Percentiles rank a stretch among this genome's conserved stretches.
Conservation (phyloP, 2,113 vertebrate species). For the Tetrao urogallus region DNA sequence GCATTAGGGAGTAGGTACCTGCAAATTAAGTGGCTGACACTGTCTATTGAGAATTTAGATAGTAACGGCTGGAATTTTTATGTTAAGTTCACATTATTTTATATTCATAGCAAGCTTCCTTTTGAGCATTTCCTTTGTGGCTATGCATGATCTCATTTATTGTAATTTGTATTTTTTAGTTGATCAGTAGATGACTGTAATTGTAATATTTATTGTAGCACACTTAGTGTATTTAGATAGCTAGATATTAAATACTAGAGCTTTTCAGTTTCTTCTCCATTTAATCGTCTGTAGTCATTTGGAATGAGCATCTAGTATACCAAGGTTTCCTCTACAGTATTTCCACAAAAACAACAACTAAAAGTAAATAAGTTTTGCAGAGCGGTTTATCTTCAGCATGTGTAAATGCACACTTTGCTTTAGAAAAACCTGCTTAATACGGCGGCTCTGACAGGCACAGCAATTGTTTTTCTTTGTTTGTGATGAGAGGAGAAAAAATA, state of each 20-base stretch:
- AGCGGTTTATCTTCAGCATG: not conserved
- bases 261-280: conserved; percentile 43
- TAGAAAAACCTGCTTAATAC: not conserved
- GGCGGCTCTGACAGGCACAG: not conserved
- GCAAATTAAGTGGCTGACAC: conserved; percentile 92
- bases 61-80: conserved; percentile 90
- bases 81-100: conserved; percentile 91
- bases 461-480: conserved; percentile 55
- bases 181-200: conserved; percentile 83
- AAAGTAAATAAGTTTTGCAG: conserved; percentile 22
- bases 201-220: conserved; percentile 80
- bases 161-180: conserved; percentile 85
- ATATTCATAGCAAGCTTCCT: conserved; percentile 88
- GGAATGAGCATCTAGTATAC: conserved; percentile 25
- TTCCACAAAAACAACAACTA: conserved; percentile 13
- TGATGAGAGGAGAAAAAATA: conserved; percentile 24
- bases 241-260: conserved; percentile 62
- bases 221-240: conserved; percentile 72
- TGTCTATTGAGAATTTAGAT: conserved; percentile 91
- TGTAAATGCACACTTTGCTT: conserved; percentile 2
- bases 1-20: conserved; percentile 93
- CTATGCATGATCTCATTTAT: conserved; percentile 87
- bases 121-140: conserved; percentile 87
- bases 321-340: conserved; percentile 24
- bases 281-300: conserved; percentile 34